Evolutionary conservation across 2,888 invertebrate species (phyloP).

Genomic region (Spisula subtruncata): DNA sequence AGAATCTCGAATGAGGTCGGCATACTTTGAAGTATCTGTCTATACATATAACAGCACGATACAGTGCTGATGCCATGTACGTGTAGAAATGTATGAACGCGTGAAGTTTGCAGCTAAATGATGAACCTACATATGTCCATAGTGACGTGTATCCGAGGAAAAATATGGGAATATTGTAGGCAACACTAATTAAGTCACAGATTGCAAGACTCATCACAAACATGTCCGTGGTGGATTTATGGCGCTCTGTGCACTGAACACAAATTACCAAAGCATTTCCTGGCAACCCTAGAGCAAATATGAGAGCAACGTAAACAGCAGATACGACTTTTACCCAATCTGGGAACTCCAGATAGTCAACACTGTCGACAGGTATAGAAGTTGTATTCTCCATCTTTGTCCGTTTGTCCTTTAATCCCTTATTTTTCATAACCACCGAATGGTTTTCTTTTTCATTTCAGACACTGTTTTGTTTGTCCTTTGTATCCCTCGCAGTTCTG

Average conservation of each 20-base stretch:
- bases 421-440: no score
- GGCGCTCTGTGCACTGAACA: neutral
- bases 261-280: slow-evolving; percentile 22
- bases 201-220: slow-evolving; percentile 22
- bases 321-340: neutral
- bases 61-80: slow-evolving; percentile 17
- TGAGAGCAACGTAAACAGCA: neutral
- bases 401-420: neutral
- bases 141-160: slow-evolving; percentile 22
- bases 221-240: slow-evolving; percentile 25
- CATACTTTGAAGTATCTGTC: slow-evolving; percentile 27
- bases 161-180: slow-evolving; percentile 7
- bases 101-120: slow-evolving; percentile 24
- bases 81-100: slow-evolving; percentile 28
- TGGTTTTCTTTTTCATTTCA: no score
- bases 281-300: neutral
- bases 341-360: neutral
- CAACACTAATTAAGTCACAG: neutral
- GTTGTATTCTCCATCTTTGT: neutral
- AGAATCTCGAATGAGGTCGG: slow-evolving; percentile 2
- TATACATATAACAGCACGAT: neutral
- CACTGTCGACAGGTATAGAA: neutral
- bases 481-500: no score
- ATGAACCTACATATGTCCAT: slow-evolving; percentile 8
- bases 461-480: no score